Percentiles rank a stretch among this genome's conserved stretches.
Conservation (phyloP, 1,140 invertebrate species). For the Micrasema longulum region DNA sequence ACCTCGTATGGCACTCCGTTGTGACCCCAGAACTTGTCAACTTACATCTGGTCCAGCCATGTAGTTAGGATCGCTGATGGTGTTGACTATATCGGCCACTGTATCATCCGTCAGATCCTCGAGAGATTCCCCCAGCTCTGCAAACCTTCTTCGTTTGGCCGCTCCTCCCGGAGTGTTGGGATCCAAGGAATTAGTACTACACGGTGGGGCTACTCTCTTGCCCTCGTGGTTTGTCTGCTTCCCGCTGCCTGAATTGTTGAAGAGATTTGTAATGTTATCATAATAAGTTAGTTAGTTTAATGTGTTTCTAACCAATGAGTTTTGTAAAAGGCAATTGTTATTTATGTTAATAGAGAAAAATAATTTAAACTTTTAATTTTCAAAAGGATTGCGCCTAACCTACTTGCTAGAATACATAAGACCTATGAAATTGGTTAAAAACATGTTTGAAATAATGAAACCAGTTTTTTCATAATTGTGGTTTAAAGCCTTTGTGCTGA, state of each 20-base stretch:
- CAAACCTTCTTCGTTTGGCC: slow-evolving; percentile 60
- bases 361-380: too few species aligned
- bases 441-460: too few species aligned
- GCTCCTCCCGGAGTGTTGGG: slow-evolving; percentile 53
- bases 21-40: slow-evolving; percentile 26
- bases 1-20: neutral
- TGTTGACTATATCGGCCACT: slow-evolving; percentile 80
- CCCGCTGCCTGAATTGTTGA: slow-evolving; percentile 42
- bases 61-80: slow-evolving; percentile 81
- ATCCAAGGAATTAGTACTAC: slow-evolving; percentile 10
- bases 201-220: slow-evolving; percentile 38
- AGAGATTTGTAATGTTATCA: too few species aligned
- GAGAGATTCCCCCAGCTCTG: slow-evolving; percentile 63
- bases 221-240: slow-evolving; percentile 47
- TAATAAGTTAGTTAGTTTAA: too few species aligned
- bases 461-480: too few species aligned
- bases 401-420: too few species aligned
- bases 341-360: too few species aligned
- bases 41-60: slow-evolving; percentile 86
- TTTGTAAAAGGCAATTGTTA: too few species aligned
- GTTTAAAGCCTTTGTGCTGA: too few species aligned
- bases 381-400: too few species aligned
- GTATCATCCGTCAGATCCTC: slow-evolving; percentile 77
- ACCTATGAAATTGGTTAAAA: too few species aligned
- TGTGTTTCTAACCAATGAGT: too few species aligned